Conservation (phyloP, 2,113 vertebrate species). For the Xyrauchen texanus region DNA sequence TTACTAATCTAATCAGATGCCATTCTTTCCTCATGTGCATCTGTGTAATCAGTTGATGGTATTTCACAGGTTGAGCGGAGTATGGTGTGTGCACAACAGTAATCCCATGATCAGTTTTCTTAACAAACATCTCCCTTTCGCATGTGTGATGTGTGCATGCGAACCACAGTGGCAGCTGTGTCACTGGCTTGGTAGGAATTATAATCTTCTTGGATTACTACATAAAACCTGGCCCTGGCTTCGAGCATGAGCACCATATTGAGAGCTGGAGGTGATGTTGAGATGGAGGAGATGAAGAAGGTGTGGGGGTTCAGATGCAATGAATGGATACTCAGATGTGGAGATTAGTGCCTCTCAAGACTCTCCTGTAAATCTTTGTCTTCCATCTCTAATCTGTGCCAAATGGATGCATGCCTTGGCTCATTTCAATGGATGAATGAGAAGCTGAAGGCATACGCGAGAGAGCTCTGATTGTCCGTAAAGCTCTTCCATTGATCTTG, state of each 20-base stretch:
- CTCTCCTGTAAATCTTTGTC: background rate
- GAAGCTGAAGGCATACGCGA: background rate
- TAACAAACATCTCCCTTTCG: constrained; percentile 8
- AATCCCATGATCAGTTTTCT: background rate
- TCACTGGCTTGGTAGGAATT: constrained; percentile 45
- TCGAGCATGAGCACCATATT: constrained; percentile 55
- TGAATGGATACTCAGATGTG: constrained; percentile 25
- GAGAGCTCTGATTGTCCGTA: constrained; percentile 36
- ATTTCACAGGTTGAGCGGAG: background rate
- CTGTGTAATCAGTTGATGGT: background rate
- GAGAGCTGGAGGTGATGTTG: constrained; percentile 8
- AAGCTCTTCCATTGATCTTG: constrained; percentile 1
- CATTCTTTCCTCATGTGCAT: background rate
- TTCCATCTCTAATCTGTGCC: constrained; percentile 27
- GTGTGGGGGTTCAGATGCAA: background rate
- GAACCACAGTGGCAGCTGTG: constrained; percentile 23
- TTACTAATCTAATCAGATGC: background rate
- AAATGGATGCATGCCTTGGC: constrained; percentile 7
- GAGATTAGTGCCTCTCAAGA: constrained; percentile 19
- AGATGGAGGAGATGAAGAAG: constrained; percentile 5
- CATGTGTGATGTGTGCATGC: background rate
- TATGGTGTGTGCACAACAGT: constrained; percentile 11
- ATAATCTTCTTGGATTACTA: constrained; percentile 54
- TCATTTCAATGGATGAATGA: constrained; percentile 30
- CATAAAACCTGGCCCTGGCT: constrained; percentile 44